Evolutionary conservation across 2,113 vertebrate genomes (phyloP), one percentile per base, ranked within the genome.

Genomic region (Pungitius pungitius): DNA sequence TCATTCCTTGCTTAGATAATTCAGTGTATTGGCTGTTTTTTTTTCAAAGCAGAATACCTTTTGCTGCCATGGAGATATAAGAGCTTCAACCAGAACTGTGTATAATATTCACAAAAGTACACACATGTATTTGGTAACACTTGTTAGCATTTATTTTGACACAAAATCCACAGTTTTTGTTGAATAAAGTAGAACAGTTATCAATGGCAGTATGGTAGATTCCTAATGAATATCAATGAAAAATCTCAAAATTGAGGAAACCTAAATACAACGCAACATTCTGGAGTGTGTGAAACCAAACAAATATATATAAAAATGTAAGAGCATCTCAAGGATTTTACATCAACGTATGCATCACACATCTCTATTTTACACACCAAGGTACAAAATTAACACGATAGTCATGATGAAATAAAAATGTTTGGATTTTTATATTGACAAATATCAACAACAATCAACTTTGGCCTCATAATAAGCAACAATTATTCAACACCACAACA

Each of bases 91-190:
- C 10, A 26, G 0, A 42, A 17, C 6, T 2, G 2, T 12, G 11
- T 39, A 27, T 39, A 6, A 55, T 14, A 18, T 26, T 26, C 40
- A 62, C 4, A 82, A 52, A 82, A 61, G 35, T 4, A 67, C 24
- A 85, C 1, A 55, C 20, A 45, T 64, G 39, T 20, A 52, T 65
- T 58, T 84, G 35, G 27, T 87, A 79, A 66, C 81, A 82, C 51
- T 76, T 77, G 22, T 35, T 52, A 64, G 59, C 77, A 70, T 92
- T 93, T 93, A 92, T 92, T 92, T 91, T 79, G 78, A 87, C 88
- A 91, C 80, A 87, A 87, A 87, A 89, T 89, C 75, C 88, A 92
- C 77, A 84, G 82, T 75, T 81, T 82, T 61, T 83, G 60, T 88
- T 69, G 69, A 87, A 67, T 80, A 80, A 86, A 87, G 68, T 73